Evolutionary conservation across 2,797 vertebrate genomes (phyloP), one percentile per base, ranked within the genome.

Genomic region (Sebastiscus tertius): DNA sequence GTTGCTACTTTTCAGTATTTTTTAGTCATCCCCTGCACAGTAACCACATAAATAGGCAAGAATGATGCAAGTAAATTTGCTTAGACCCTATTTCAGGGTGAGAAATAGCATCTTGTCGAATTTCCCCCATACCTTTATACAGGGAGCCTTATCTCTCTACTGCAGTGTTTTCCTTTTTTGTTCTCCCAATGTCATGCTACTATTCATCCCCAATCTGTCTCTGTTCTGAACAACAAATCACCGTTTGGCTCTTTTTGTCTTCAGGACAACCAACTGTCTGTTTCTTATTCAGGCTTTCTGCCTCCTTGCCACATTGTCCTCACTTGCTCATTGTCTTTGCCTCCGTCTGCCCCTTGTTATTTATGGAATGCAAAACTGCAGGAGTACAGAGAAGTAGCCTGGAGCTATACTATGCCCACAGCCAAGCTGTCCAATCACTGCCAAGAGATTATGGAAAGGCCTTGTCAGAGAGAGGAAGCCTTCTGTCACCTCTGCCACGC

Each of bases 171-270:
- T 91, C 62, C 81, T 85, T 91, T 94, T 96, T 96, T 96, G 94
- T 96, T 95, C 94, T 90, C 88, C 89, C 89, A 87, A 90, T 96
- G 95, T 95, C 94, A 94, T 90, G 94, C 92, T 94, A 94, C 93
- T 92, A 95, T 96, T 96, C 94, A 95, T 93, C 77, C 90, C 79
- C 93, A 94, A 93, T 94, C 93, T 94, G 91, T 89, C 86, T 94
- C 89, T 95, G 93, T 95, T 95, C 90, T 72, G 58, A 81, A 91
- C 93, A 94, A 94, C 95, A 95, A 96, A 96, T 95, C 94, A 94
- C 87, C 68, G 63, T 90, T 94, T 89, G 90, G 84, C 93, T 94
- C 91, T 94, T 95, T 95, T 96, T 95, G 94, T 96, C 93, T 94
- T 88, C 71, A 68, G 90, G 90, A 94, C 92, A 94, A 94, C 92